Base-by-base conservation (phyloP, 2,797 vertebrate genomes). In the Kryptolebias ocellatus region DNA sequence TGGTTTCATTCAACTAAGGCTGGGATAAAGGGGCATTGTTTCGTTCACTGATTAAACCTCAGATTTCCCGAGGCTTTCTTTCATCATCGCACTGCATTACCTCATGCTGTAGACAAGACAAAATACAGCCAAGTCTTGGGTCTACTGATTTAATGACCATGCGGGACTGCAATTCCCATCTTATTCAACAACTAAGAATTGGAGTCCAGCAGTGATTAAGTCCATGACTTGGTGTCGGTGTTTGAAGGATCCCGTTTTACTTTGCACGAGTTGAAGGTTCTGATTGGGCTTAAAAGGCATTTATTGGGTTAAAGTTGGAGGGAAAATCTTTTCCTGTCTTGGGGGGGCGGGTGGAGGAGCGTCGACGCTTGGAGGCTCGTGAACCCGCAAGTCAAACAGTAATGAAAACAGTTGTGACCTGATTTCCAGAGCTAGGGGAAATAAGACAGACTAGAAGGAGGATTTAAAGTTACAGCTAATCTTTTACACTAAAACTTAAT, bases 401-500 rank as follows among this genome's bases (percentile, higher is more conserved):
- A 91, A 92, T 87, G 84, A 90, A 91, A 92, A 90, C 86, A 89
- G 81, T 91, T 86, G 84, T 92, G 91, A 90, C 90, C 91, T 91
- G 83, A 88, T 92, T 90, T 88, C 78, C 72, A 85, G 75, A 77
- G 74, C 68, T 0, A 51, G 71, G 71, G 76, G 28, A 76, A 70
- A 74, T 60, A 68, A 80, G 65, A 61, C 42, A 29, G 57, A 54
- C 72, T 73, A 37, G 46, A 68, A 66, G 60, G 47, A 52, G 45
- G 39, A 55, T 61, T 84, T 70, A 45, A 60, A 79, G 71, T 77
- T 47, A 52, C 31, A 81, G 53, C 78, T 49, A 82, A 73, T 69
- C 63, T 60, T 63, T 50, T 20, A 56, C 59, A 73, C 39, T 70
- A 57, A 67, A 24, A 31, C 34, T 16, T 29, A 56, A 66, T 77